Base-by-base conservation (phyloP, 37 sponge, comb jelly and placozoan species). In the Mnemiopsis leidyi region DNA sequence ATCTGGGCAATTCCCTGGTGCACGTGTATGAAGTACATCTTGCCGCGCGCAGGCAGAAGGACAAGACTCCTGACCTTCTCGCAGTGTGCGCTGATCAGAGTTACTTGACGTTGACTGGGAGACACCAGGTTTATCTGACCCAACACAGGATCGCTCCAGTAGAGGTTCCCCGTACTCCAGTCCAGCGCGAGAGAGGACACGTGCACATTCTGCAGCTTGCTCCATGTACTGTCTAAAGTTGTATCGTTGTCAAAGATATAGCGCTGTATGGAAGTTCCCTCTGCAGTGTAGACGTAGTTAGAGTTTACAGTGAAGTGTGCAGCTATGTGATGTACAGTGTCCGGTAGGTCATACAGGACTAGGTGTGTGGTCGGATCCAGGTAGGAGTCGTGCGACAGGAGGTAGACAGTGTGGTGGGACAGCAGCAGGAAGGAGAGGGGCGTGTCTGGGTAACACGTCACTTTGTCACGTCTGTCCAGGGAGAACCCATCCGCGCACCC, bases 181-280 rank as follows among this genome's bases (percentile, higher is more conserved):
- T 77, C 79, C 36, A 77, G 36, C 0, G 79, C 79, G 2, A 77
- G 36, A 77, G 79, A 77, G 36, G 79, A 77, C 20, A 77, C 79
- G 79, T 77, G 79, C 35, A 13, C 36, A 18, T 71, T 71, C 36
- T 77, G 36, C 7, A 77, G 3, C 13, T 48, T 48, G 61, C 9
- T 48, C 36, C 33, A 32, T 3, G 0, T 32, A 18, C 9, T 32
- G 18, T 77, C 79, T 9, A 77, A 36, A 32, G 26, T 32, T 3
- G 3, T 18, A 18, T 34, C 36, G 2, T 2, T 2, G 21, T 20
- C 9, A 2, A 77, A 0, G 20, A 32, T 1, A 20, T 77, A 77
- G 3, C 79, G 34, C 7, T 77, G 30, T 2, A 77, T 77, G 18
- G 34, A 34, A 9, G 9, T 34, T 32, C 79, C 79, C 79, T 77